Base-by-base conservation (phyloP, 2,888 invertebrate species). In the Calliopum simillimum region DNA sequence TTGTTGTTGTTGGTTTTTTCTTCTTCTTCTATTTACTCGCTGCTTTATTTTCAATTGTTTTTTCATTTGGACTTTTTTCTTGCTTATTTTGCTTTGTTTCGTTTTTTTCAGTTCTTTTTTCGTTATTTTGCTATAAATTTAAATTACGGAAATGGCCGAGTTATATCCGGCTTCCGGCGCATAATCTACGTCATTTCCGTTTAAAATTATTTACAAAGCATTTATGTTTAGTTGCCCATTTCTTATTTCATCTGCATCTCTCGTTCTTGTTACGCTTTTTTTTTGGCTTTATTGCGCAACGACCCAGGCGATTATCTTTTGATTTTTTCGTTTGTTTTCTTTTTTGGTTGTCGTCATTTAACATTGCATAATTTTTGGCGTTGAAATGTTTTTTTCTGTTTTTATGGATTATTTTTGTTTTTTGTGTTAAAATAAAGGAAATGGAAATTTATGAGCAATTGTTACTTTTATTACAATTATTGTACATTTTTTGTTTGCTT, bases 171-270 rank as follows among this genome's bases (percentile, higher is more conserved):
- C 77, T 77, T 73, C 77, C 72, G 76, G 76, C 74, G 73, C 72
- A 77, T 79, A 79, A 79, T 78, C 78, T 78, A 74, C 78, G 75
- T 79, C 79, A 76, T 78, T 80, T 80, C 77, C 76, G 76, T 73
- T 76, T 74, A 76, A 77, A 78, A 79, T 77, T 79, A 77, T 81
- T 81, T 80, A 76, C 79, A 75, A 74, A 79, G 23, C 43, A 53
- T 64, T 51, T 51, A 41, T 16, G 44, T 11, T n/a, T 11, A 13
- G 46, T 61, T 46, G 33, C 33, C 33, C 33, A 33, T 61, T 5
- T 33, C 33, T 33, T 16, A 21, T 13, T 23, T 23, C 21, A 13
- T 12, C 46, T 44, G 12, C 44, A 44, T 43, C n/a, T 59, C 16
- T 58, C 5, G 14, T 59, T 44, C 14, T 19, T n/a, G 12, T 14